Evolutionary conservation across 35 echinoderm and acorn worm species (phyloP).

Genomic region (Apostichopus parvimensis): DNA sequence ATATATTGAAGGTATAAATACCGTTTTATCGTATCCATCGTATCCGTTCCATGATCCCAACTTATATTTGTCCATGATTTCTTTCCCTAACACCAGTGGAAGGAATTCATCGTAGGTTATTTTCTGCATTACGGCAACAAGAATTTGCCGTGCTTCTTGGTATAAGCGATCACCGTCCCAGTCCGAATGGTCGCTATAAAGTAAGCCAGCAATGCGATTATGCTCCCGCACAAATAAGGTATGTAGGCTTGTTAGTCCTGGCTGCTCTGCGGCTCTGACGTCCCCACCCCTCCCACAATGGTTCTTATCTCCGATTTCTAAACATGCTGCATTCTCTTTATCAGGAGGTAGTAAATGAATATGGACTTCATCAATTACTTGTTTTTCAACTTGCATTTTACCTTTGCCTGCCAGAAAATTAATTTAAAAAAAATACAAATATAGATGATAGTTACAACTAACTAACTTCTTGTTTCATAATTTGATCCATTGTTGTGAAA

Average conservation of each 20-base stretch:
- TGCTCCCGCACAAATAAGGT: constrained; percentile 15
- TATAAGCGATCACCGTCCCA: constrained; percentile 13
- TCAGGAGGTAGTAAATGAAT: constrained; percentile 24
- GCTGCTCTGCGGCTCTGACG: constrained; percentile 16
- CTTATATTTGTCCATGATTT: constrained; percentile 2
- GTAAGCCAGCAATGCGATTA: neutral
- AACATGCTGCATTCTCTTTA: neutral
- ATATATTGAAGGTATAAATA: neutral
- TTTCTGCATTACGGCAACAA: constrained; percentile 19
- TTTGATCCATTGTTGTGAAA: too few species aligned
- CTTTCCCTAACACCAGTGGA: neutral
- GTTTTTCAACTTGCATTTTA: neutral
- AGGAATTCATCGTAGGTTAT: constrained; percentile 19
- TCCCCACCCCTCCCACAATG: constrained; percentile 26
- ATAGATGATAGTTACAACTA: too few species aligned
- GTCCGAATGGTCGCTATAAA: neutral
- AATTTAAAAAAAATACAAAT: too few species aligned
- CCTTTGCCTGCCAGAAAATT: neutral
- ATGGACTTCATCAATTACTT: constrained; percentile 5
- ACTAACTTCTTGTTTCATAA: too few species aligned
- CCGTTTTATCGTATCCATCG: constrained; percentile 15
- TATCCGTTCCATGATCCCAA: constrained; percentile 1
- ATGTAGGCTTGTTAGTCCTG: constrained; percentile 7
- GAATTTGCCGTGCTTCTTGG: neutral
- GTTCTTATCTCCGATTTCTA: neutral